Evolutionary conservation across 2,113 vertebrate species (phyloP).

Genomic region (Pan paniscus): DNA sequence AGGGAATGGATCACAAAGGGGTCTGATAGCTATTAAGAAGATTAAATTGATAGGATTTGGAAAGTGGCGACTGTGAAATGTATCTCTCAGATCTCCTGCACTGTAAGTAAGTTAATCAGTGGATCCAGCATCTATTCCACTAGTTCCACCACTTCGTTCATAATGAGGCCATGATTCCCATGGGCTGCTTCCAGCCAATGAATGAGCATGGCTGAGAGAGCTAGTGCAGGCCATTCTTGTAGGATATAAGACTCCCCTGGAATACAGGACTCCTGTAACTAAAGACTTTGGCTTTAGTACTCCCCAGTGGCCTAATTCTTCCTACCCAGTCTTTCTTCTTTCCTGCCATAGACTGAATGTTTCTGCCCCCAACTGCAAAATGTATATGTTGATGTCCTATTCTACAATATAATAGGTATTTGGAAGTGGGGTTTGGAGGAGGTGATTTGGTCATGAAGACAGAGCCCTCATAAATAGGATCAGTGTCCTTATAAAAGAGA

Average conservation of each 20-base stretch:
- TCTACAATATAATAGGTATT: too few relatives aligned
- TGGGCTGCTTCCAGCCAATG: not conserved
- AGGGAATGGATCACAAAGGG: not conserved
- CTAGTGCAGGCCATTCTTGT: not conserved
- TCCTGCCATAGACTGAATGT: not conserved
- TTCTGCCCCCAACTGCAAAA: not conserved
- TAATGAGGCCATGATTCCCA: not conserved
- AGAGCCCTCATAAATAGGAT: not conserved
- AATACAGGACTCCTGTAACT: not conserved
- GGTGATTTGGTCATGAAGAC: not conserved
- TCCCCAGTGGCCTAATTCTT: not conserved
- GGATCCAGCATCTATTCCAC: not conserved
- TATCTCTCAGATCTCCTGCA: not conserved
- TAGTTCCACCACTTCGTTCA: not conserved
- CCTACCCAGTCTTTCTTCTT: not conserved
- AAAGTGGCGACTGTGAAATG: not conserved
- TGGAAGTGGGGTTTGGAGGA: not conserved
- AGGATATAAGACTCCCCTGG: not conserved
- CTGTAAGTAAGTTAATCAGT: not conserved
- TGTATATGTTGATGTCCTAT: not conserved
- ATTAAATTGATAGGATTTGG: not conserved
- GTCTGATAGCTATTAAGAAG: not conserved
- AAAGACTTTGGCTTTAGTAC: not conserved
- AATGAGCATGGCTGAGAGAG: not conserved
- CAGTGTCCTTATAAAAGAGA: not conserved